Conservation (phyloP, 2,113 vertebrate species). For the Steatornis caripensis region DNA sequence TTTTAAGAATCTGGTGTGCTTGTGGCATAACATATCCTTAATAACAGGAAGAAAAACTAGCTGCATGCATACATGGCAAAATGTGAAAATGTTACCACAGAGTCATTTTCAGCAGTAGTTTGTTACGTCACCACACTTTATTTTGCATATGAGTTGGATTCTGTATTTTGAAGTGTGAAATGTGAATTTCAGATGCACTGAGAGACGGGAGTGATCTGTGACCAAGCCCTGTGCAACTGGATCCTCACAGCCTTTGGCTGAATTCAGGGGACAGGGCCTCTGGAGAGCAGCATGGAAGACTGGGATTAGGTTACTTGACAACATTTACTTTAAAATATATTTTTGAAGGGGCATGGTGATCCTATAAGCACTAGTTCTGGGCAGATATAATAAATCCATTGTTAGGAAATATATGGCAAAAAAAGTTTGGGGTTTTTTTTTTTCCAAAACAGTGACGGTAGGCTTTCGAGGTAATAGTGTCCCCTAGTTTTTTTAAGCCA, state of each 20-base stretch:
- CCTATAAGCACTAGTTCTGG: not conserved
- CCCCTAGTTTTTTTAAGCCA: not conserved
- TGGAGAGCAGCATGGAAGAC: not conserved
- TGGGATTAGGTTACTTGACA: not conserved
- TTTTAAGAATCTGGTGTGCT: not conserved
- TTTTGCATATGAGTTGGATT: not conserved
- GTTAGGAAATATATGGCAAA: not conserved
- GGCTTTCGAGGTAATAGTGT: not conserved
- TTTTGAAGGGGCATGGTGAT: accelerated
- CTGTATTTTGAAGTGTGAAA: conserved; percentile 16
- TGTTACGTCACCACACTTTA: not conserved
- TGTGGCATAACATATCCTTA: not conserved
- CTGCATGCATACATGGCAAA: not conserved
- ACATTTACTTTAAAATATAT: not conserved
- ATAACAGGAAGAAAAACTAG: not conserved
- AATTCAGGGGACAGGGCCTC: not conserved
- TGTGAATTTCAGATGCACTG: not conserved
- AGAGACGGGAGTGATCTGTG: not conserved
- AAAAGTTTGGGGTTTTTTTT: not conserved
- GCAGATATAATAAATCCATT: not conserved
- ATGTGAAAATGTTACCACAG: not conserved
- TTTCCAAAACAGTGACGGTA: not conserved
- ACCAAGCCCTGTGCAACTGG: not conserved
- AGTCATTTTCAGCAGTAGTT: not conserved
- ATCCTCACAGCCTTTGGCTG: not conserved